Conservation (phyloP, 2,797 vertebrate species). For the Mormyrops boulengeri region DNA sequence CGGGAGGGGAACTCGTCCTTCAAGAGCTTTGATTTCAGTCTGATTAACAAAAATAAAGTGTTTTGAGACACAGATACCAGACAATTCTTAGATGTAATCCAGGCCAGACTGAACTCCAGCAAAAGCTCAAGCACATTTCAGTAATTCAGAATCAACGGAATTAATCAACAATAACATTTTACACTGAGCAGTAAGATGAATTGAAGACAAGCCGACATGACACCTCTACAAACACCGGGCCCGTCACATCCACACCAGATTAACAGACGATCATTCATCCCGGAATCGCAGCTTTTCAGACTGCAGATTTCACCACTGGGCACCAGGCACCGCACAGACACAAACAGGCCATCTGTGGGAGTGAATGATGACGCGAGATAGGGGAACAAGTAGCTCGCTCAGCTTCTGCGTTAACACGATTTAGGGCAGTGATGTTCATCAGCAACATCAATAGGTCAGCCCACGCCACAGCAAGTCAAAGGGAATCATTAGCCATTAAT, state of each 20-base stretch:
- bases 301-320: neutral
- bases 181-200: neutral
- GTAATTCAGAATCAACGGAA: neutral
- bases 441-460: neutral
- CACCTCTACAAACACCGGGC: neutral
- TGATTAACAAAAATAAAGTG: neutral
- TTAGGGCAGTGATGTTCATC: neutral
- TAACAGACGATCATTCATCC: neutral
- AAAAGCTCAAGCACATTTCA: neutral
- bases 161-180: neutral
- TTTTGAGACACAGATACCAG: neutral
- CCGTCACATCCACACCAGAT: neutral
- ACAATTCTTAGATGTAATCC: neutral
- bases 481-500: neutral
- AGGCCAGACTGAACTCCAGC: neutral
- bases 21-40: neutral
- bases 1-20: neutral
- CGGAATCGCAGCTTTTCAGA: neutral
- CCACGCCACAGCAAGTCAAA: neutral
- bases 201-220: neutral
- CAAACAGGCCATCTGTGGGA: neutral
- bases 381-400: neutral
- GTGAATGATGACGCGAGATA: neutral
- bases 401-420: neutral
- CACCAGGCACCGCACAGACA: neutral